Conservation (phyloP, 2,113 vertebrate genomes). For the Microcebus jonahi region DNA sequence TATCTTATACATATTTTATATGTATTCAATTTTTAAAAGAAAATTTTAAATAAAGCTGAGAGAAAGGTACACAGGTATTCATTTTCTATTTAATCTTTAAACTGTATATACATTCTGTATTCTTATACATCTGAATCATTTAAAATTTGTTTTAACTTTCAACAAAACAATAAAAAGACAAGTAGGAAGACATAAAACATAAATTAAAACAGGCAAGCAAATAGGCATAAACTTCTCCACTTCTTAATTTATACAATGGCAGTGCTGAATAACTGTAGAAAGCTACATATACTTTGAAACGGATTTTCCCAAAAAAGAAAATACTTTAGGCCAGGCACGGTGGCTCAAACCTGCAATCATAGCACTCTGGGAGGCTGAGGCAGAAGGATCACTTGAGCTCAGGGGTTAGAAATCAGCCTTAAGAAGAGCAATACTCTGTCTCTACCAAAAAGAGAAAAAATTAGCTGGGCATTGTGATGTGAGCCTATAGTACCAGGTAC, state of each 20-base stretch:
- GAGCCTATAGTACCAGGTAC: too few relatives aligned
- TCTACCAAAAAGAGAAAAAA: too few relatives aligned
- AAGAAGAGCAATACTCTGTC: too few relatives aligned
- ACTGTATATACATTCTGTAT: not conserved
- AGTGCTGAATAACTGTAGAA: not conserved
- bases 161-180: not conserved
- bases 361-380: too few relatives aligned
- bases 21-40: conserved; percentile 10
- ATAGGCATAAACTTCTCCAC: not conserved
- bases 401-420: too few relatives aligned
- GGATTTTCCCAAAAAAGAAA: not conserved
- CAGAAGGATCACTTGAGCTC: too few relatives aligned
- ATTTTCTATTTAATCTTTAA: conserved; percentile 28
- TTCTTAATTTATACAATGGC: not conserved
- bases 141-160: not conserved
- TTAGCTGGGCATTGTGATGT: too few relatives aligned
- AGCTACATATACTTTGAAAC: not conserved
- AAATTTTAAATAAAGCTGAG: not conserved
- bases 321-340: not conserved
- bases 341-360: too few relatives aligned
- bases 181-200: not conserved
- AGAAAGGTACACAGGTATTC: not conserved
- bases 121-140: not conserved
- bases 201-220: not conserved
- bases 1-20: not conserved